Base-by-base conservation (phyloP, 2,888 invertebrate species). In the Hipparchia sbordonii region DNA sequence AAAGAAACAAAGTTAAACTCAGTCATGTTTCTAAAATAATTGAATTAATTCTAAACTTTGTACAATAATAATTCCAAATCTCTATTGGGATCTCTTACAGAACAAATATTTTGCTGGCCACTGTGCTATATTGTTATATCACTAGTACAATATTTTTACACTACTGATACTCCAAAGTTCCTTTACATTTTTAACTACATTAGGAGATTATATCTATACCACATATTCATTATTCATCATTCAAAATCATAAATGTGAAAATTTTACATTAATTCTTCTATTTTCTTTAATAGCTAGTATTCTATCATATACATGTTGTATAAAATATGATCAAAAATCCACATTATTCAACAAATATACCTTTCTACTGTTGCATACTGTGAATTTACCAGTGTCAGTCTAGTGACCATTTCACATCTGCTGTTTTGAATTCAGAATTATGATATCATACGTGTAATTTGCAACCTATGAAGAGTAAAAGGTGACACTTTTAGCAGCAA, bases 21-120 rank as follows among this genome's bases (percentile, higher is more conserved):
- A 72, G 70, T 74, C 70, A 67, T 67, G 52, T 70, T 67, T 33
- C 48, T 72, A 66, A 70, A 69, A 70, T 68, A 71, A 60, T 74
- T 57, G 6, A 45, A 13, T 45, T 67, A 67, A 67, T 67, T 45
- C 67, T 67, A 67, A 39, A 45, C 48, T 67, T 56, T 45, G 39
- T 45, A 13, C 46, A 56, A 39, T 12, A 60, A 60, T 60, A 33
- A 39, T 23, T 60, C 10, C 59, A 39, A 60, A 63, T 33, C 51
- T 52, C 33, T 7, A 48, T 51, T 51, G 33, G 12, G 63, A 51
- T 7, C 7, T 12, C 51, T 65, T 65, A 65, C 23, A 52, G 33
- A 33, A 65, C 52, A 51, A 61, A 67, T 66, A 62, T 59, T 23
- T 68, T 57, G 48, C 68, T 72, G 62, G 70, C 62, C 62, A 72